These are phyloP conservation scores for Cichladusa arquata DNA, from an alignment of 2,113 vertebrate genomes.

Conservation along the genomic window DNA sequence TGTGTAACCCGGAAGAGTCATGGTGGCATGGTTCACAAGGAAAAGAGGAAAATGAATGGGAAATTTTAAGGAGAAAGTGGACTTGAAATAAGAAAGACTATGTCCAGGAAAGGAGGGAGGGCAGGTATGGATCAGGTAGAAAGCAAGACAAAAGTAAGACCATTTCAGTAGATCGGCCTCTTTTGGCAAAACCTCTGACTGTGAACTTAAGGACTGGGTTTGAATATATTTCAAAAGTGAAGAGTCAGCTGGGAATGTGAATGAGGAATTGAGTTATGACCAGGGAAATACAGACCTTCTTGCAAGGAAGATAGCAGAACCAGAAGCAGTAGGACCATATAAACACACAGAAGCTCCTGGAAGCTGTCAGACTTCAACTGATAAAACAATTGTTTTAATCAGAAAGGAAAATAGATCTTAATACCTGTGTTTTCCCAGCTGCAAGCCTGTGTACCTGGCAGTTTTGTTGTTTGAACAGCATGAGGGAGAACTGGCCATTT, in stretches of 20 bases:
- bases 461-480: constrained; percentile 20
- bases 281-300: background rate
- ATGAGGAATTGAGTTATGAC: background rate
- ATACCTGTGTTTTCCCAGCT: constrained; percentile 34
- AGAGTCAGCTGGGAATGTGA: background rate
- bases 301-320: background rate
- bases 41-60: background rate
- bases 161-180: background rate
- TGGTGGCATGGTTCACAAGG: background rate
- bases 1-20: background rate
- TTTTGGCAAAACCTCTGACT: background rate
- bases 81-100: background rate
- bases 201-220: background rate
- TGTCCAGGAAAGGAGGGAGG: background rate
- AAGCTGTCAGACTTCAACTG: background rate
- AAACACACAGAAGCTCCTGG: background rate
- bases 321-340: background rate
- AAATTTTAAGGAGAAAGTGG: background rate
- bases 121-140: background rate
- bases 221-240: background rate
- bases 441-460: background rate
- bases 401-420: constrained; percentile 18
- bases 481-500: background rate
- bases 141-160: background rate
- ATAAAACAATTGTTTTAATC: constrained; percentile 17